A percentile compares a stretch with the other conserved stretches of the same genome.
Evolutionary conservation across 1,140 invertebrate genomes (phyloP).

Genomic region (Campodea augens): DNA sequence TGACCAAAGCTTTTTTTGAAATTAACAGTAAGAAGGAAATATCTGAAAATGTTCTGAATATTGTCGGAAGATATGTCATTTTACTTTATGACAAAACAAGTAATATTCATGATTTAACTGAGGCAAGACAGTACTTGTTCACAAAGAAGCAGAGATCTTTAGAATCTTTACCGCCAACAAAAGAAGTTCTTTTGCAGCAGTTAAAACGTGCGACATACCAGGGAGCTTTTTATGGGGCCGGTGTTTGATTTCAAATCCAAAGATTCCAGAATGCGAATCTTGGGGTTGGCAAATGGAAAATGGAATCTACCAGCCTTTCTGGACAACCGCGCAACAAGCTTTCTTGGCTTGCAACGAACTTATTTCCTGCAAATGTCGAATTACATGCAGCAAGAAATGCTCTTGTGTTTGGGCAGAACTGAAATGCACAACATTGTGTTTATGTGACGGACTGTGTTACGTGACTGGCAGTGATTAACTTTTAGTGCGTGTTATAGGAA

Average conservation of each 20-base stretch:
- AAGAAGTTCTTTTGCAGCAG: background rate
- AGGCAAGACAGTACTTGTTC: constrained; percentile 1
- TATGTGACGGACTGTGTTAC: too few species aligned
- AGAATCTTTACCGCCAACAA: background rate
- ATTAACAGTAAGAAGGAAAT: background rate
- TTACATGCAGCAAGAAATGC: background rate
- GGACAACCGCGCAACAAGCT: background rate
- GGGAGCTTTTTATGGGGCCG: background rate
- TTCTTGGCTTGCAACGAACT: constrained; percentile 1
- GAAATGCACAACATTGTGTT: too few species aligned
- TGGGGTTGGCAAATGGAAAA: background rate
- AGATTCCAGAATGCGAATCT: too few species aligned
- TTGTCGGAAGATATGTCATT: background rate
- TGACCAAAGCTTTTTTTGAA: background rate
- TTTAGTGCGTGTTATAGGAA: too few species aligned
- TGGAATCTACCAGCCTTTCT: constrained; percentile 2
- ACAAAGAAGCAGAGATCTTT: constrained; percentile 5
- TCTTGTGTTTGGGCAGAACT: too few species aligned
- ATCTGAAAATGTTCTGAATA: background rate
- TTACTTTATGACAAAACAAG: background rate
- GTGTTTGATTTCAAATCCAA: background rate
- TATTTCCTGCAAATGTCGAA: background rate
- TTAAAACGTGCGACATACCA: background rate
- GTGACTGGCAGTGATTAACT: too few species aligned
- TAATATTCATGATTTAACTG: background rate